phyloP scores from a whole-genome alignment of 2,797 vertebrate species.

The Tamandua tetradactyla region DNA sequence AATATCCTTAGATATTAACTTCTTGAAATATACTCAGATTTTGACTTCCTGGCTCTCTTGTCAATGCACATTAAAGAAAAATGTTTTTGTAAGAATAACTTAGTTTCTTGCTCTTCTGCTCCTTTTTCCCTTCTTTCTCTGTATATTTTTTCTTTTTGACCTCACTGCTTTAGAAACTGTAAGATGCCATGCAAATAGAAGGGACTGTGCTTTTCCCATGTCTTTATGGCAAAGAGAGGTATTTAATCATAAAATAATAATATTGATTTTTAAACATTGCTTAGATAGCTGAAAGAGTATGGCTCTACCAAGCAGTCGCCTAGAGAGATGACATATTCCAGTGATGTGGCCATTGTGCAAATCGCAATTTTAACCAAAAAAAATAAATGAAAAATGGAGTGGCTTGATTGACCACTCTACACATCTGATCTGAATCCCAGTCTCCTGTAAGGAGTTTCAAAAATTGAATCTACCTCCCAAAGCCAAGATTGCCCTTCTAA shows the following conservation, averaged over 20 bases:
- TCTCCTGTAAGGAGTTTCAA: neutral
- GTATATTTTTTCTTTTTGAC: slow-evolving; percentile 48
- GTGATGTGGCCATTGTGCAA: neutral
- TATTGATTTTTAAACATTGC: neutral
- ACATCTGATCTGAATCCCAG: neutral
- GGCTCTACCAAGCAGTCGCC: too few species aligned
- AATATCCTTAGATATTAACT: slow-evolving; percentile 60
- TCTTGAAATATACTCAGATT: slow-evolving; percentile 52
- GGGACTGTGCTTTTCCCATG: neutral
- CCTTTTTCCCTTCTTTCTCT: slow-evolving; percentile 6
- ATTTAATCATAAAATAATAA: neutral
- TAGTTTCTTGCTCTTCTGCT: neutral
- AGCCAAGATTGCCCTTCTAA: slow-evolving; percentile 40
- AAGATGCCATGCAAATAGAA: neutral
- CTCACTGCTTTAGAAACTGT: slow-evolving; percentile 6
- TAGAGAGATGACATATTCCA: neutral
- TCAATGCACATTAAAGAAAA: slow-evolving; percentile 11
- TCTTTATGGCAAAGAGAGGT: neutral
- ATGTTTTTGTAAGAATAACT: slow-evolving; percentile 55
- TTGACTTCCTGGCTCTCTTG: slow-evolving; percentile 66
- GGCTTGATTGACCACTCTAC: neutral
- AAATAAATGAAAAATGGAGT: too few species aligned
- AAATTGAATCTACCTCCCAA: neutral
- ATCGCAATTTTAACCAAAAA: slow-evolving; percentile 14
- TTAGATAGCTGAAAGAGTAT: neutral